Base-by-base conservation (phyloP, 2,888 invertebrate genomes). In the Spialia ferax region DNA sequence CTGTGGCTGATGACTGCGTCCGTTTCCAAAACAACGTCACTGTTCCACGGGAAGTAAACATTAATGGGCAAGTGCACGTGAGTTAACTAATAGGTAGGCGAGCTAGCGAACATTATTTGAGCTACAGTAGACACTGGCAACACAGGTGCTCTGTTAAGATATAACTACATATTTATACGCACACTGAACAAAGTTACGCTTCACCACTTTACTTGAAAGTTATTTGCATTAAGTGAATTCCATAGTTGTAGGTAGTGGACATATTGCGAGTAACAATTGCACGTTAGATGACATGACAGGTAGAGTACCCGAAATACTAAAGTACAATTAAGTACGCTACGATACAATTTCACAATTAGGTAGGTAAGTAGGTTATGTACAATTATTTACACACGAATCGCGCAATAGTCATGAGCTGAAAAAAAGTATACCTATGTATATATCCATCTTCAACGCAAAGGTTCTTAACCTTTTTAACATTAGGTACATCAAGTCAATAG, bases 1-100 rank as follows among this genome's bases (percentile, higher is more conserved):
- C 64, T 66, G 71, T 71, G 67, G 70, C 73, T 61, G 23, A 22
- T 52, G 22, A 11, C 20, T 56, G 50, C 72, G 69, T 73, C 70
- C 74, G 78, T 78, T 79, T 76, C 75, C 75, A 78, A 79, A 82
- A 79, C 77, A 81, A 75, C 76, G 73, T 71, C 73, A 68, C 68
- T 69, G 74, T 73, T 77, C 75, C 70, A 77, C 76, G 77, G 79
- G 80, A 81, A 81, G 78, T 79, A 73, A 75, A 74, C 75, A 75
- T 76, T 74, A 74, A 77, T 72, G 70, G 70, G 70, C 72, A 69
- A 68, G 72, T 75, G 78, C 79, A 79, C 80, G 81, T 81, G 81
- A 75, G 72, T 73, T 71, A 71, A 73, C 70, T 72, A 68, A 70
- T 70, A 67, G 26, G 60, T 18, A 35, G 23, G 23, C 42, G 54